phyloP scores from a whole-genome alignment of 2,797 vertebrate genomes.

The Orestias chungarensis region DNA sequence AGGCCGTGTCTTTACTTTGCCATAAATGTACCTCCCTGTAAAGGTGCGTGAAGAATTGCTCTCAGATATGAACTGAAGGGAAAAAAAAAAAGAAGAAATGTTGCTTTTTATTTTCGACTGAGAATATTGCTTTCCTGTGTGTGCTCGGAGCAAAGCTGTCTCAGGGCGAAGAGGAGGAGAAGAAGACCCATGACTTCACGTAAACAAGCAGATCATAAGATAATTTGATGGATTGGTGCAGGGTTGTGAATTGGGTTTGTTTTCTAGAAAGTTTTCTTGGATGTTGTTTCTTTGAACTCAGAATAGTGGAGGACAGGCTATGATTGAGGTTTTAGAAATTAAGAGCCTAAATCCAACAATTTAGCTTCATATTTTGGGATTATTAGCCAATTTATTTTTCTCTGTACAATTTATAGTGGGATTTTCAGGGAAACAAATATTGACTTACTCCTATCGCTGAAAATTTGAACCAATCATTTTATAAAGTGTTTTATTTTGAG shows the following conservation, averaged over 20 bases:
- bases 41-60: conserved; percentile 66
- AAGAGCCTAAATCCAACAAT: not conserved
- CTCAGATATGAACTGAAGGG: conserved; percentile 67
- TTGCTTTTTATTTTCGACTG: conserved; percentile 42
- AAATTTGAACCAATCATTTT: too few relatives aligned
- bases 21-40: conserved; percentile 35
- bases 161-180: not conserved
- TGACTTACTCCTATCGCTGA: not conserved
- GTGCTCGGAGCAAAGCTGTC: conserved; percentile 6
- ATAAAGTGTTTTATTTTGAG: too few relatives aligned
- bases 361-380: not conserved
- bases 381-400: too few relatives aligned
- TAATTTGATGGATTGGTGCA: conserved; percentile 35
- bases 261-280: conserved; percentile 28
- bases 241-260: conserved; percentile 49
- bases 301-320: conserved; percentile 12
- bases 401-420: too few relatives aligned
- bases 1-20: conserved; percentile 31
- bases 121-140: conserved; percentile 62
- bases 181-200: conserved; percentile 27
- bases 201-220: conserved; percentile 46
- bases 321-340: not conserved
- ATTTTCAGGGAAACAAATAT: not conserved
- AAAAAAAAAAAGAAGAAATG: conserved; percentile 15
- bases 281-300: conserved; percentile 24